phyloP scores from a whole-genome alignment of 2,797 vertebrate genomes.

The Glossophaga mutica region DNA sequence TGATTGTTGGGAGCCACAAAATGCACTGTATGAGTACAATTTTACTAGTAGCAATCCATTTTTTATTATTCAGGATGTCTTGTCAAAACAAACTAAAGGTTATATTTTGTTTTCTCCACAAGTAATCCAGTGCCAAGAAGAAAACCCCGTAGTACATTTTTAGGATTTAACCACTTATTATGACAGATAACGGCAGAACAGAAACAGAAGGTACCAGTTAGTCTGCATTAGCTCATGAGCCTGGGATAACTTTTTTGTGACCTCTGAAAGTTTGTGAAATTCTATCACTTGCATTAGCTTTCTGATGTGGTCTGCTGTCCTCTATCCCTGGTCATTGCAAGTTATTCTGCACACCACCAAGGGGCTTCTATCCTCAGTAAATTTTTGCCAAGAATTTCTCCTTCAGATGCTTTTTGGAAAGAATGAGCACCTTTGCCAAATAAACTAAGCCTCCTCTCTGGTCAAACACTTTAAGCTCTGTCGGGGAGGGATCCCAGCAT shows the following conservation, averaged over 20 bases:
- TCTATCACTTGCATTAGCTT: conserved; percentile 67
- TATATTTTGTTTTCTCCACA: conserved; percentile 74
- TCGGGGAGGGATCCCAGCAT: background rate
- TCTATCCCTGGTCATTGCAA: conserved; percentile 46
- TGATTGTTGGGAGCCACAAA: conserved; percentile 57
- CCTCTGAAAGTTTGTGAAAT: conserved; percentile 72
- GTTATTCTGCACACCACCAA: conserved; percentile 33
- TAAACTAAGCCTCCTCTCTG: background rate
- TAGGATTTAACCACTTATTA: conserved; percentile 82
- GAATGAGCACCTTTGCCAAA: conserved; percentile 15
- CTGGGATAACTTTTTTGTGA: conserved; percentile 79
- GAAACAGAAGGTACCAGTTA: conserved; percentile 83
- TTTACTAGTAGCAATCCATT: conserved; percentile 71
- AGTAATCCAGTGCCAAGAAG: conserved; percentile 76
- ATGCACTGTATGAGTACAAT: conserved; percentile 59
- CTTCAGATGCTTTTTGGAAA: conserved; percentile 15
- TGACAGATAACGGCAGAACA: conserved; percentile 84
- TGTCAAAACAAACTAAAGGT: conserved; percentile 74
- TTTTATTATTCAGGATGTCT: conserved; percentile 63
- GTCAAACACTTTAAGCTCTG: background rate
- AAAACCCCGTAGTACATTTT: conserved; percentile 80
- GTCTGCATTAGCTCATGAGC: conserved; percentile 84
- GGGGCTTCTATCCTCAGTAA: background rate
- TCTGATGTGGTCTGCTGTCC: conserved; percentile 62
- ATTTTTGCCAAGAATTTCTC: background rate